Base-by-base conservation (phyloP, 2,888 invertebrate genomes). In the Apamea epomidion region DNA sequence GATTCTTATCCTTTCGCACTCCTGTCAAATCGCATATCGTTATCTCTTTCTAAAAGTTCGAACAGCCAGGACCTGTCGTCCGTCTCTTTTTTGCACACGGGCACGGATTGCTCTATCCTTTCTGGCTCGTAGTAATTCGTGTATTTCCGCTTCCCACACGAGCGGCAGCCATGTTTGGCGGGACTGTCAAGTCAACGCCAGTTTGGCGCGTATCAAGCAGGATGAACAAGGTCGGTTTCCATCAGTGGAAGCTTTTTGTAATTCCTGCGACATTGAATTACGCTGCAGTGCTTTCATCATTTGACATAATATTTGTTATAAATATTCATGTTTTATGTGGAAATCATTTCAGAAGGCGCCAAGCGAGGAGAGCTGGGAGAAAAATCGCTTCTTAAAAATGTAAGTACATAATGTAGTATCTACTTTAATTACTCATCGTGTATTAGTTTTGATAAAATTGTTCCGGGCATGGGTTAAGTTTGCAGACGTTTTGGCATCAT, bases 101-200 rank as follows among this genome's bases (percentile, higher is more conserved):
- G 89, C 86, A 90, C 91, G 89, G 93, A 95, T 94, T 93, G 93
- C 94, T 94, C 94, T 94, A 94, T 96, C 95, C 96, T 95, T 94
- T 96, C 94, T 94, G 94, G 91, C 94, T 97, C 96, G 97, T 95
- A 92, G 90, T 94, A 94, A 93, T 94, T 97, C 97, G 97, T 96
- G 95, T 95, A 93, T 96, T 96, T 97, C 97, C 97, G 96, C 96
- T 95, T 96, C 95, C 96, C 94, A 95, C 95, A 95, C 96, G 96
- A 95, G 91, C 90, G 94, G 95, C 95, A 92, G 97, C 97, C 97
- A 97, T 97, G 95, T 97, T 97, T 97, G 95, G 95, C 96, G 94
- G 96, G 95, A 95, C 96, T 96, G 96, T 96, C 96, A 96, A 95
- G 93, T 95, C 94, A 94, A 95, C 94, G 96, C 94, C 95, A 96